Conservation (phyloP, 2,797 vertebrate species). For the Peromyscus aztecus region DNA sequence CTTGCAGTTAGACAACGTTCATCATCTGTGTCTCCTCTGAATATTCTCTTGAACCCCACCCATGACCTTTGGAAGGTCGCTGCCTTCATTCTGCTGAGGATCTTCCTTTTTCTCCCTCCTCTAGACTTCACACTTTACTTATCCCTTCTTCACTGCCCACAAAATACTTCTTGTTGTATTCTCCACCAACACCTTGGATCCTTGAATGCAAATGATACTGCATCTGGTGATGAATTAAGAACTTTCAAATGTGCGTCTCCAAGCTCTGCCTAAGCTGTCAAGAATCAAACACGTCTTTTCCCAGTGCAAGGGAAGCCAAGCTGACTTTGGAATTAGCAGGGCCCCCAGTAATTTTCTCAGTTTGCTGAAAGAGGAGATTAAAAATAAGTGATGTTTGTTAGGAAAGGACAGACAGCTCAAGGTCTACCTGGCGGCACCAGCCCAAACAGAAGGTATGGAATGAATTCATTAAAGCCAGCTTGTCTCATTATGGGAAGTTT, state of each 20-base stretch:
- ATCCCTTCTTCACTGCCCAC: neutral
- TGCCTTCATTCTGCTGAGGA: accelerated
- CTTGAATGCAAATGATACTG: neutral
- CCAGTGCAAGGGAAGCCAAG: neutral
- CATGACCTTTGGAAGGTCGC: neutral
- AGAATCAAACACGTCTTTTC: neutral
- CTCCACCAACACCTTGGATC: neutral
- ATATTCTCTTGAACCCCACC: neutral
- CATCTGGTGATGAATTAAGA: neutral
- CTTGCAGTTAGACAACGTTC: neutral
- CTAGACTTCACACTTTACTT: neutral
- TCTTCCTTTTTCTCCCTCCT: neutral
- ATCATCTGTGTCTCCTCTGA: neutral
- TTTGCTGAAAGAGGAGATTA: conserved; percentile 40
- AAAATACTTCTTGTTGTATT: neutral
- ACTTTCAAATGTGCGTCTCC: neutral
- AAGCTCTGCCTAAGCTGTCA: neutral
- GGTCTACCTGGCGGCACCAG: neutral
- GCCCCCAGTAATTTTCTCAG: neutral
- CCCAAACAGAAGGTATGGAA: neutral
- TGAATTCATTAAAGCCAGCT: neutral
- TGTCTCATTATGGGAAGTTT: neutral
- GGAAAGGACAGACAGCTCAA: neutral
- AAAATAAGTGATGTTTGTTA: neutral
- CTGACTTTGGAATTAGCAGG: conserved; percentile 20